Conservation (phyloP, 2,797 vertebrate species). For the Channa striata region DNA sequence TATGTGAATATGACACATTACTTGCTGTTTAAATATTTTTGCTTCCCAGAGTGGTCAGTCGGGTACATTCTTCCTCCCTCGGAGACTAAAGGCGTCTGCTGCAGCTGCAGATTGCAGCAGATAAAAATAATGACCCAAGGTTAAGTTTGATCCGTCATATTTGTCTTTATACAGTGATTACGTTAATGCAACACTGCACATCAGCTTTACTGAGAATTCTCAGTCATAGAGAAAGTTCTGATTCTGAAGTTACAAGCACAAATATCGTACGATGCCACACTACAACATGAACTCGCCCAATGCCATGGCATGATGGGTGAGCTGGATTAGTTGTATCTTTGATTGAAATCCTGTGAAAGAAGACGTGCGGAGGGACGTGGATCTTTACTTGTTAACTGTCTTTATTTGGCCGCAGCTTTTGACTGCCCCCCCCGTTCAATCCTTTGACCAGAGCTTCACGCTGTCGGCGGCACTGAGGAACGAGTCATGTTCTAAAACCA, state of each 20-base stretch:
- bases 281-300: too few relatives aligned
- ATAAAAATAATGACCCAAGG: not conserved
- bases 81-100: not conserved
- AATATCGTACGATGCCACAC: too few relatives aligned
- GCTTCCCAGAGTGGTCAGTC: not conserved
- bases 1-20: not conserved
- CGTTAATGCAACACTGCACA: too few relatives aligned
- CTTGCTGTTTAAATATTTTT: not conserved
- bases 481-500: slow-evolving; percentile 37
- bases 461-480: slow-evolving; percentile 23
- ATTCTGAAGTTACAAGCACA: too few relatives aligned
- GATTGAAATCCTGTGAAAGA: slow-evolving; percentile 10
- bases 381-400: too few relatives aligned
- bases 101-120: slow-evolving; percentile 7
- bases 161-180: too few relatives aligned
- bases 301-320: too few relatives aligned
- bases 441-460: slow-evolving; percentile 21
- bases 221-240: too few relatives aligned
- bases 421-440: slow-evolving; percentile 2
- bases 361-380: slow-evolving; percentile 17
- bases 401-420: slow-evolving; percentile 9
- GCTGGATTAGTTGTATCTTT: not conserved
- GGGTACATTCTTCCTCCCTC: not conserved
- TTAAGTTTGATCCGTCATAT: too few relatives aligned
- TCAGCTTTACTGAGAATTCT: too few relatives aligned